Evolutionary conservation across 2,888 invertebrate species (phyloP).

Genomic region (Malthinus seriepunctatus): DNA sequence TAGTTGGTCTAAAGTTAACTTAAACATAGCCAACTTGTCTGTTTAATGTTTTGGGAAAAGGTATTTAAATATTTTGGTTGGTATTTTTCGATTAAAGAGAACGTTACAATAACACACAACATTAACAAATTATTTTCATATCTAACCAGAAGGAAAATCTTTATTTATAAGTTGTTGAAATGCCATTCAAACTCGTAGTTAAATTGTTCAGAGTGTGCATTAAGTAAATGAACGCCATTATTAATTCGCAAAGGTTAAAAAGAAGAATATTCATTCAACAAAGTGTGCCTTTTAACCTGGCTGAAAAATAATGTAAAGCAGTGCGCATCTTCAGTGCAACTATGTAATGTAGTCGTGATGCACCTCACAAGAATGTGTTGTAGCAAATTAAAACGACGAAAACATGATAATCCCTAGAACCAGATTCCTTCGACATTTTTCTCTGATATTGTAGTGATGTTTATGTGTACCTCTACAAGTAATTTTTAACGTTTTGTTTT

Average conservation of each 20-base stretch:
- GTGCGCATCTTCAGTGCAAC: too few relatives aligned
- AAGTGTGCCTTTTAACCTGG: too few relatives aligned
- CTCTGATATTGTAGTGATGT: too few relatives aligned
- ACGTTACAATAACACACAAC: neutral
- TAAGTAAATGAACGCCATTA: neutral
- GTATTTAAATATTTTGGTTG: neutral
- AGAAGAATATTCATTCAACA: too few relatives aligned
- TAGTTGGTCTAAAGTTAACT: too few relatives aligned
- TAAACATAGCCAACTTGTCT: constrained; percentile 18
- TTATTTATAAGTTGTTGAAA: too few relatives aligned
- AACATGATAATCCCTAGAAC: constrained; percentile 13
- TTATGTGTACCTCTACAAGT: neutral
- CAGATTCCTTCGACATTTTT: constrained; percentile 6
- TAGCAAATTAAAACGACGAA: constrained; percentile 6
- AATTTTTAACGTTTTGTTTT: neutral
- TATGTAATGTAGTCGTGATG: neutral
- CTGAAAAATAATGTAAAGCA: too few relatives aligned
- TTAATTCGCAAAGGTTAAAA: too few relatives aligned
- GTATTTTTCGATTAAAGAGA: constrained; percentile 8
- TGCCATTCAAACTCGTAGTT: too few relatives aligned
- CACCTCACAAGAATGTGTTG: constrained; percentile 8
- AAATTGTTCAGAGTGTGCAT: neutral
- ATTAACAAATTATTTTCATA: too few relatives aligned
- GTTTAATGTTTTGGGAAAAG: constrained; percentile 13
- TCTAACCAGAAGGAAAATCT: too few relatives aligned